These are phyloP conservation scores for Balaeniceps rex DNA, from an alignment of 2,113 vertebrate genomes.

Conservation along the genomic window DNA sequence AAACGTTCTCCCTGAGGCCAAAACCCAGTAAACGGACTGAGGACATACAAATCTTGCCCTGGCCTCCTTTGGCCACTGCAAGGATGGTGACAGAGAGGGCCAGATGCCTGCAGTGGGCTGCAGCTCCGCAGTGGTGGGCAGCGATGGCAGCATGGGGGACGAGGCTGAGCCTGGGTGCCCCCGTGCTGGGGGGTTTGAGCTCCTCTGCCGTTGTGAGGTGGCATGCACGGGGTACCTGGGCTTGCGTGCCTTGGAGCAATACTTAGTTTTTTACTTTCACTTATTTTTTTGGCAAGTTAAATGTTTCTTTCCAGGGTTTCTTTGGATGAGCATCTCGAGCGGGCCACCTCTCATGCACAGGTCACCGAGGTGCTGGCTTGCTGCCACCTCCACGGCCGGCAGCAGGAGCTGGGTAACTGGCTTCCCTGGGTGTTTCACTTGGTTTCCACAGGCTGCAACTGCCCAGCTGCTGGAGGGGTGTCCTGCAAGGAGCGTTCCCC, in stretches of 20 bases:
- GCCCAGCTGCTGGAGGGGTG: neutral
- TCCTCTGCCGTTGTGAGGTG: rapidly evolving
- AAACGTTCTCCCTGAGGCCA: neutral
- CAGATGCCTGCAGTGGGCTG: neutral
- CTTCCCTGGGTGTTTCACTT: neutral
- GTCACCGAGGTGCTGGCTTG: neutral
- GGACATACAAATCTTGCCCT: neutral
- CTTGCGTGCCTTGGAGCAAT: neutral
- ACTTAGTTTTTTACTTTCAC: neutral
- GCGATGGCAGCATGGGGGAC: rapidly evolving
- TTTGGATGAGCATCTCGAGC: neutral
- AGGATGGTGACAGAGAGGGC: neutral
- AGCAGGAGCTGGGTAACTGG: rapidly evolving
- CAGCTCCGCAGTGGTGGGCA: neutral
- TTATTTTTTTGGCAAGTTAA: neutral
- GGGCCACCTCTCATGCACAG: neutral
- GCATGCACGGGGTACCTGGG: neutral
- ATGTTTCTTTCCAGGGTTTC: neutral
- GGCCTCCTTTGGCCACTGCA: neutral
- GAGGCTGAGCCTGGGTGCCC: neutral
- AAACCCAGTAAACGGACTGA: neutral
- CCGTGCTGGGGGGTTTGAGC: rapidly evolving
- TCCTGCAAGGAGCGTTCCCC: neutral
- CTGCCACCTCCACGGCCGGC: neutral
- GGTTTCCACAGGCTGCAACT: neutral